These are phyloP conservation scores for Ataeniobius toweri DNA, from an alignment of 2,797 vertebrate genomes.

Conservation along the genomic window DNA sequence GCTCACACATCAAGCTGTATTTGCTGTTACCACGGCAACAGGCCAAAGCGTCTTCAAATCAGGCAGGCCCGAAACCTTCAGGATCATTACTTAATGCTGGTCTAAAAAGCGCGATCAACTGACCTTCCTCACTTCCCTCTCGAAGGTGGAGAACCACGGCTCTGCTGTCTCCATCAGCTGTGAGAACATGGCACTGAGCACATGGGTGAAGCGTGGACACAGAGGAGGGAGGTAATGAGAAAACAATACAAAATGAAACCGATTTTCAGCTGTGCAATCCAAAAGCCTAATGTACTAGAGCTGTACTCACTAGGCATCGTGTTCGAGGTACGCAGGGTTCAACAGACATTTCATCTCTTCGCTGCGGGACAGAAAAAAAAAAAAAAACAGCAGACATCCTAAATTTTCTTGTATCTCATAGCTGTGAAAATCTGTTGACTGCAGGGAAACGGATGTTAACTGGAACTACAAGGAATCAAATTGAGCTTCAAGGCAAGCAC, in stretches of 20 bases:
- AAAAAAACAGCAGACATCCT: background rate
- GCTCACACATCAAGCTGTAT: background rate
- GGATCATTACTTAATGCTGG: conserved; percentile 2
- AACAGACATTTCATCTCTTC: conserved; percentile 95
- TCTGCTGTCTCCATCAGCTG: conserved; percentile 96
- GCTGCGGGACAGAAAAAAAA: conserved; percentile 68
- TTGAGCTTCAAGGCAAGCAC: background rate
- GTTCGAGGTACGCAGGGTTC: conserved; percentile 92
- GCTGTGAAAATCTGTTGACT: background rate
- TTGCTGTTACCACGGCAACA: conserved; percentile 23
- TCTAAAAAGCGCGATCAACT: conserved; percentile 36
- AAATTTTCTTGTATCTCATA: background rate
- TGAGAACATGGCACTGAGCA: conserved; percentile 90
- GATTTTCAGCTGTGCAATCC: background rate
- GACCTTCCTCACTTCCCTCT: conserved; percentile 95
- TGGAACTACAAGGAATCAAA: background rate
- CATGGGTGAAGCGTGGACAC: background rate
- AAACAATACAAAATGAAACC: background rate
- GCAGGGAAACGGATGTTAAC: background rate
- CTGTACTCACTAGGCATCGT: conserved; percentile 94
- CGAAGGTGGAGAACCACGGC: conserved; percentile 97
- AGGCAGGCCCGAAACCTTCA: conserved; percentile 6
- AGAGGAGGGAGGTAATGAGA: conserved; percentile 11
- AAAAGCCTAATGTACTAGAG: background rate
- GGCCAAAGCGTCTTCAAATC: background rate